Base-by-base conservation (phyloP, 2,113 vertebrate species). In the Myiozetetes cayanensis region DNA sequence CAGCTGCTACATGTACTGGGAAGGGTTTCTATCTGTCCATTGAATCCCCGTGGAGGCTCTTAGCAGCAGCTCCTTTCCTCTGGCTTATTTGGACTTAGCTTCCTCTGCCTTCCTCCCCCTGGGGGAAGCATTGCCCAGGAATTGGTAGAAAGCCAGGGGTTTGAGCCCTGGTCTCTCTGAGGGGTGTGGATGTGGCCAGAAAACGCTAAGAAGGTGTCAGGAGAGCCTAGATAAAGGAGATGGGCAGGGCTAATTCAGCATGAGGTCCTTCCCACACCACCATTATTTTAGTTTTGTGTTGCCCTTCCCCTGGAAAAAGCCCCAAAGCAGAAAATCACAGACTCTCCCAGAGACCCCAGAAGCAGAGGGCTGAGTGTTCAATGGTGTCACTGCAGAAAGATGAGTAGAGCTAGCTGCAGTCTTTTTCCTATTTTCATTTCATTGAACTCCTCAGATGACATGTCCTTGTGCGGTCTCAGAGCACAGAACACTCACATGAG, bases 91-190 rank as follows among this genome's bases (percentile, higher is more conserved):
- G 8, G 11, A 22, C 14, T 72, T 71, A 79, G 3, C 19, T 91
- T 89, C 19, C 9, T 75, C 74, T 33, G 7, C 8, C 79, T 85
- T 87, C 85, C 27, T 78, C 3, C 61, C 15, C 7, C 28, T 3
- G 4, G 35, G 3, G 7, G 14, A 77, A 62, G 5, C 18, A 9
- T 6, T 80, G 20, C 5, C 20, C 20, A 70, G 37, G 28, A 76
- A 15, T 1, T 18, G 18, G 8, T 52, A 12, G 8, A 44, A 24
- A 44, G 8, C 0, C 10, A 55, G 11, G 7, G 8, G 0, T 46
- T 58, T 49, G 47, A 79, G 31, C 11, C 6, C 5, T 12, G 8
- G 7, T 76, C 8, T 8, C 9, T 68, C 52, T 4, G 6, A 41
- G 10, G 6, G 14, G 2, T 19, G 7, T 55, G 63, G 12, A 63